Evolutionary conservation across 1,140 invertebrate species (phyloP).

Genomic region (Lineus longissimus): DNA sequence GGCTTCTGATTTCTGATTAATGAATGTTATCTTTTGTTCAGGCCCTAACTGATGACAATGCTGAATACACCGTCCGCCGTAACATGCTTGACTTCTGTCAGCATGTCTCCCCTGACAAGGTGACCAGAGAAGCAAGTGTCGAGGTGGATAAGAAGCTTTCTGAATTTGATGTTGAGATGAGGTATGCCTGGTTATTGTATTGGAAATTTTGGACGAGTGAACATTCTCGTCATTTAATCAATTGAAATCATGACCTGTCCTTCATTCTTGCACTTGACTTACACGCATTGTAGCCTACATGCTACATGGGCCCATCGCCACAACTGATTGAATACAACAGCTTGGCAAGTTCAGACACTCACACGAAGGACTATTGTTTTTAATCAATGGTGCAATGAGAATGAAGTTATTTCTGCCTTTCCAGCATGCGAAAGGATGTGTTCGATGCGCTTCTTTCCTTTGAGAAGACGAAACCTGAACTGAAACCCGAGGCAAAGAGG

Average conservation of each 20-base stretch:
- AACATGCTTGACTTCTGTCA: constrained; percentile 55
- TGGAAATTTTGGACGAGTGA: constrained; percentile 11
- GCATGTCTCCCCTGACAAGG: constrained; percentile 54
- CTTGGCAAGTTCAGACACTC: no score
- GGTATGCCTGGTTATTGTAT: constrained; percentile 28
- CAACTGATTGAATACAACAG: no score
- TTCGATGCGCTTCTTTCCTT: constrained; percentile 56
- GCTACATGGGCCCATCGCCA: no score
- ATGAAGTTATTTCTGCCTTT: constrained; percentile 13
- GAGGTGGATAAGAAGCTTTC: constrained; percentile 55
- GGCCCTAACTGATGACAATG: constrained; percentile 49
- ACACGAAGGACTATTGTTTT: no score
- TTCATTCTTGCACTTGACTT: no score
- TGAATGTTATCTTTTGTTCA: constrained; percentile 20
- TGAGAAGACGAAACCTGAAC: constrained; percentile 39
- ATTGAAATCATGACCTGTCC: background rate
- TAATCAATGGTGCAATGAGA: no score
- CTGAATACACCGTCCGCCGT: constrained; percentile 47
- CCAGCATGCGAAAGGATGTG: constrained; percentile 59
- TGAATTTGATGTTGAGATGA: constrained; percentile 58
- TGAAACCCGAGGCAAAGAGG: constrained; percentile 49
- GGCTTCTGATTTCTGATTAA: background rate
- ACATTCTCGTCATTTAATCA: constrained; percentile 11
- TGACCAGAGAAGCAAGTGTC: constrained; percentile 55
- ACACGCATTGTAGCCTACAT: no score